Percentiles rank a stretch among this genome's conserved stretches.
These are phyloP conservation scores for Yoshiicerus persimilis DNA, from an alignment of 1,140 invertebrate species.

Conservation along the genomic window DNA sequence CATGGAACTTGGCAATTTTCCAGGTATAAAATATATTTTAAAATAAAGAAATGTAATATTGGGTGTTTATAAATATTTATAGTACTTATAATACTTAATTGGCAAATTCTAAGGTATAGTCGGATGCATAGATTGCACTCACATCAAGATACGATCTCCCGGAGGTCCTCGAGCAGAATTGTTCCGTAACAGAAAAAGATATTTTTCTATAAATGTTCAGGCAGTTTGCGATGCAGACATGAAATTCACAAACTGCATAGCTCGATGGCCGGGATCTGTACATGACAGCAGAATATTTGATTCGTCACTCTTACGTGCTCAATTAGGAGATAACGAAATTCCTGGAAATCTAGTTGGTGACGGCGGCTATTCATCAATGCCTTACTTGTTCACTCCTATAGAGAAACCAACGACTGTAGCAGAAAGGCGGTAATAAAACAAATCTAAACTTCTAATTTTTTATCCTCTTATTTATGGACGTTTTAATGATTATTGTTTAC, in stretches of 20 bases:
- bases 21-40: background rate
- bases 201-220: constrained; percentile 48
- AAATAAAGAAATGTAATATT: no score
- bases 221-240: constrained; percentile 43
- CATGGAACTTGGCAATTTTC: background rate
- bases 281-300: constrained; percentile 44
- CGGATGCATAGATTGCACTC: constrained; percentile 49
- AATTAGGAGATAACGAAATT: background rate
- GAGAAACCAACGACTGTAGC: constrained; percentile 14
- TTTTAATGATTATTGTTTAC: no score
- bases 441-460: background rate
- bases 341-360: constrained; percentile 27
- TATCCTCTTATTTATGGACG: constrained; percentile 37
- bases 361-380: constrained; percentile 12
- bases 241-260: constrained; percentile 41
- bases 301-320: background rate
- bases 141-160: constrained; percentile 45
- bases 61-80: background rate
- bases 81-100: background rate
- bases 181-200: constrained; percentile 49
- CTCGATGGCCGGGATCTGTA: constrained; percentile 46
- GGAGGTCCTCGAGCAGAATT: constrained; percentile 49
- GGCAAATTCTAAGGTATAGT: no score
- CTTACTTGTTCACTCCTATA: constrained; percentile 46
- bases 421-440: background rate